Percentiles rank a stretch among this genome's conserved stretches.
These are phyloP conservation scores for Eretmocerus hayati DNA, from an alignment of 2,888 invertebrate species.

Conservation along the genomic window DNA sequence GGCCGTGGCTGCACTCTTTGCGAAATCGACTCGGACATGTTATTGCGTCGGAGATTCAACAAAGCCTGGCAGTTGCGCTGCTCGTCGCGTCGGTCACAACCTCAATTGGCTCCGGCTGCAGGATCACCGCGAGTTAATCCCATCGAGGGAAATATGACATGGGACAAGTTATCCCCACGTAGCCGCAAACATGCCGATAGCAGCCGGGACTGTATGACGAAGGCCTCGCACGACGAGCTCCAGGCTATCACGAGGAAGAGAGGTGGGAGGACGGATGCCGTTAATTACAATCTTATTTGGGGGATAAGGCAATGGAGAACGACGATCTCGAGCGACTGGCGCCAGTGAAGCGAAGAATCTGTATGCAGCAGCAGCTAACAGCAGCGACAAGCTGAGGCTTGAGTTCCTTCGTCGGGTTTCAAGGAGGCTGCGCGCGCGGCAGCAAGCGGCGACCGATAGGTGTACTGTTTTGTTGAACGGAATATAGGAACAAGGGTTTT, in stretches of 20 bases:
- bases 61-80: too few species aligned
- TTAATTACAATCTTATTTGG: slow-evolving; percentile 22
- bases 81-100: too few species aligned
- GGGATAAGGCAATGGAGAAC: slow-evolving; percentile 16
- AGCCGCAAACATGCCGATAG: too few species aligned
- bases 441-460: slow-evolving; percentile 1
- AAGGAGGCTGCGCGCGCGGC: not conserved
- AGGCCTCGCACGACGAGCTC: too few species aligned
- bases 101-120: too few species aligned
- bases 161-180: too few species aligned
- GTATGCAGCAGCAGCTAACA: not conserved
- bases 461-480: slow-evolving; percentile 20
- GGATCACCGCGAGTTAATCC: too few species aligned
- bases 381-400: slow-evolving; percentile 5
- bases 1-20: too few species aligned
- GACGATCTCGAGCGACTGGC: slow-evolving; percentile 12
- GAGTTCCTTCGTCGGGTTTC: slow-evolving; percentile 13
- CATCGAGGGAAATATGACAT: too few species aligned
- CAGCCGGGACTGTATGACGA: too few species aligned
- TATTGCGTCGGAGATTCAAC: too few species aligned
- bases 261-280: not conserved
- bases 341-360: slow-evolving; percentile 11
- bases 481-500: slow-evolving; percentile 21
- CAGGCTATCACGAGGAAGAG: not conserved
- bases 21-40: too few species aligned